These are phyloP conservation scores for Heptranchias perlo DNA, from an alignment of 2,113 vertebrate genomes.

Conservation along the genomic window DNA sequence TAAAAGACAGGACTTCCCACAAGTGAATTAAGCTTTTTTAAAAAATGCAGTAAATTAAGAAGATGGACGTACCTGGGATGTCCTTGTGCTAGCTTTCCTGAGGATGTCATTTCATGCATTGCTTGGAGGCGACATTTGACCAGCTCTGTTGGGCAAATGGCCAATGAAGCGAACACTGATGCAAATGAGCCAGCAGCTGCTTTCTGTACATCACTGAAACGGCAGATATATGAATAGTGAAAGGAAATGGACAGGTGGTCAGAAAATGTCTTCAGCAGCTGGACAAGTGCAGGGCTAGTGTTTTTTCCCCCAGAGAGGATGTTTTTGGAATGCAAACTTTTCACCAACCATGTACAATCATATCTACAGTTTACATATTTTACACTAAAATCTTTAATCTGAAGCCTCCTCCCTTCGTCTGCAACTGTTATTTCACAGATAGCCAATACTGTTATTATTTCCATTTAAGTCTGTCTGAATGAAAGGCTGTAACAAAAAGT, in stretches of 20 bases:
- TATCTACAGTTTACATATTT: background rate
- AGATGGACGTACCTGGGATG: slow-evolving; percentile 47
- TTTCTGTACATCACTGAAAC: slow-evolving; percentile 79
- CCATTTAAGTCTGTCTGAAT: background rate
- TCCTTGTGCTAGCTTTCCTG: slow-evolving; percentile 71
- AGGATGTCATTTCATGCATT: slow-evolving; percentile 86
- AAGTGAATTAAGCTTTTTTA: background rate
- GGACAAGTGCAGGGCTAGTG: background rate
- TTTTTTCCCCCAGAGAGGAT: background rate
- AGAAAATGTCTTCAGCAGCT: background rate
- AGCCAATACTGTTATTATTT: background rate
- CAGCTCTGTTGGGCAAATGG: slow-evolving; percentile 88
- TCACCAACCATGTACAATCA: background rate
- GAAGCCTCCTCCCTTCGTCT: background rate
- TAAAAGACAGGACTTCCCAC: background rate
- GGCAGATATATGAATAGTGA: slow-evolving; percentile 42
- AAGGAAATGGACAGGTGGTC: background rate
- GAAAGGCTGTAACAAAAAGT: background rate
- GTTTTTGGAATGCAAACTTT: background rate
- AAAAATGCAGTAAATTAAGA: background rate
- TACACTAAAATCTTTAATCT: background rate
- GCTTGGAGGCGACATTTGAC: slow-evolving; percentile 93
- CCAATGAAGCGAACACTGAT: slow-evolving; percentile 83
- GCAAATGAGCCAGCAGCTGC: slow-evolving; percentile 84
- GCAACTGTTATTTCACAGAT: background rate